Evolutionary conservation across 64 coral and sea anemone genomes (phyloP).

Genomic region (Actinia tenebrosa): DNA sequence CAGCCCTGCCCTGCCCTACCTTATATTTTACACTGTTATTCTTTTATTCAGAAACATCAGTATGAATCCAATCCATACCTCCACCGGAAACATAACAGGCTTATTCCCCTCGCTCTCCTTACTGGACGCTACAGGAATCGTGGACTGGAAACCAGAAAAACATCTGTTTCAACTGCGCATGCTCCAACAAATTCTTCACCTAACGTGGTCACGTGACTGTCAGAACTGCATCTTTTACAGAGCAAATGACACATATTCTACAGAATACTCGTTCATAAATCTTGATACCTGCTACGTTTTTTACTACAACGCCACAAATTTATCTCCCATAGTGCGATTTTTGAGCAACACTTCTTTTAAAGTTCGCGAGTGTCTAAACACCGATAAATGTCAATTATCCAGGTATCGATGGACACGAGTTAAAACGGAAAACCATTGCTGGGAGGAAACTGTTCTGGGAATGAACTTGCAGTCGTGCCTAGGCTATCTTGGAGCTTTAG

Average conservation of each 20-base stretch:
- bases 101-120: not conserved
- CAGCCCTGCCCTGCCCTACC: no score
- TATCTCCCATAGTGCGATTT: not conserved
- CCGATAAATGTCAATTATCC: not conserved
- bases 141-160: conserved; percentile 19
- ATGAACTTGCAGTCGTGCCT: conserved; percentile 34
- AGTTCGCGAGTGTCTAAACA: not conserved
- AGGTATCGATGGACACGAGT: not conserved
- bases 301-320: no score
- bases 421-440: not conserved
- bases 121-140: conserved; percentile 4
- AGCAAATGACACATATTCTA: not conserved
- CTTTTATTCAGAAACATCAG: not conserved
- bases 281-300: no score
- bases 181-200: not conserved
- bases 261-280: no score
- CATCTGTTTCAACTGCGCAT: not conserved
- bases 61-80: not conserved
- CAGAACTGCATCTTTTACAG: not conserved
- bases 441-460: conserved; percentile 32
- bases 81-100: not conserved
- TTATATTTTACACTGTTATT: not conserved
- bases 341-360: not conserved
- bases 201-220: not conserved
- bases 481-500: conserved; percentile 18